Evolutionary conservation across 2,113 vertebrate species (phyloP), one percentile per base, ranked within the genome.

Genomic region (Crocuta crocuta): DNA sequence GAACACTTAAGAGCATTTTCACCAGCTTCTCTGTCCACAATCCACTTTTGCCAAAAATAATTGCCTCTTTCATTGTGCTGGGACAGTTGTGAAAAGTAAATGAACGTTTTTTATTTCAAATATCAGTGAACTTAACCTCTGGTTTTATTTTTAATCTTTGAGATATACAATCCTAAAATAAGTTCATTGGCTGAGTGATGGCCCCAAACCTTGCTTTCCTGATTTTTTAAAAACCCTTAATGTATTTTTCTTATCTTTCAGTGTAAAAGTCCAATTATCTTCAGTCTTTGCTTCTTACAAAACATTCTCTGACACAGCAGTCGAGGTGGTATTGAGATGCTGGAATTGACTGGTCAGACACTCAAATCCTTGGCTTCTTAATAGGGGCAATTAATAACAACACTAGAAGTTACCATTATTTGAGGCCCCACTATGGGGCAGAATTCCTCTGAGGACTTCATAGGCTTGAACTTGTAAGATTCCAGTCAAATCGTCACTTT

Each of bases 1-100:
- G 98, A 98, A 95, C 97, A 97, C 98, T 98, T 98, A 98, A 97
- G 93, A 98, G 97, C 80, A 89, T 97, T 99, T 97, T 94, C 95
- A 17, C 76, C 80, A 96, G 97, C 95, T 94, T 94, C 94, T 98
- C 97, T 98, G 95, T 97, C 98, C 97, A 98, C 95, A 97, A 97
- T 93, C 98, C 94, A 96, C 93, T 98, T 82, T 63, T 63, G 88
- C 89, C 76, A 87, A 97, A 98, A 98, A 95, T 95, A 89, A 76
- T 39, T 96, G 68, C 63, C 73, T 95, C 85, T 97, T 10, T 86
- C 93, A 3, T 73, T 96, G 48, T 48, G 43, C 90, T n/a, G 70
- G 50, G 80, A 81, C 81, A 97, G 39, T 90, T 97, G 97, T 94
- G 55, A 93, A 97, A 95, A 97, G 78, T 88, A 98, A 97, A 91